Evolutionary conservation across 2,113 vertebrate genomes (phyloP).

Genomic region (Falco punctatus): DNA sequence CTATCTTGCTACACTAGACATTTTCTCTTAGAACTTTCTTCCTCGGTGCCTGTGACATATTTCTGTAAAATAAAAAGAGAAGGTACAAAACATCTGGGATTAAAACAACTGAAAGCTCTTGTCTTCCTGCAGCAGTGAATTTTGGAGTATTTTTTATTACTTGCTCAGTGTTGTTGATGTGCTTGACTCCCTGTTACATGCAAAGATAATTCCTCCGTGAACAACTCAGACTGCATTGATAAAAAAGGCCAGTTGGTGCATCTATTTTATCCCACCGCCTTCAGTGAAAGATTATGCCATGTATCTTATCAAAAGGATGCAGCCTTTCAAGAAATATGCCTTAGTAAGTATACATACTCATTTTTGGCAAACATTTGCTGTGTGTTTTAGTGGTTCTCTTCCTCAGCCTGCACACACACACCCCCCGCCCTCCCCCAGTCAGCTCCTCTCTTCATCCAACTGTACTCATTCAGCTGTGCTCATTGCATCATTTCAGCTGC

Average conservation of each 20-base stretch:
- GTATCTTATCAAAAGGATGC: slow-evolving; percentile 45
- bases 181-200: neutral
- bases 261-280: slow-evolving; percentile 36
- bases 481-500: slow-evolving; percentile 19
- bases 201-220: slow-evolving; percentile 35
- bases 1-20: neutral
- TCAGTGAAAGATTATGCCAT: slow-evolving; percentile 21
- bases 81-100: neutral
- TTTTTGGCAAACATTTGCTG: slow-evolving; percentile 23
- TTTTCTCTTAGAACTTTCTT: neutral
- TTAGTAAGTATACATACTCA: neutral
- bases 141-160: slow-evolving; percentile 18
- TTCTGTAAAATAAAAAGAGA: slow-evolving; percentile 1
- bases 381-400: neutral
- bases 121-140: neutral
- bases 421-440: neutral
- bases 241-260: slow-evolving; percentile 15
- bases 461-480: neutral
- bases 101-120: neutral
- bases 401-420: neutral
- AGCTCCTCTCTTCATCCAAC: neutral
- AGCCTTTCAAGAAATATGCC: slow-evolving; percentile 41
- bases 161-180: slow-evolving; percentile 10
- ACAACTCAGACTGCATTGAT: slow-evolving; percentile 6
- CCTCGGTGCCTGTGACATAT: neutral